Percentiles rank a stretch among this genome's conserved stretches.
Evolutionary conservation across 2,888 invertebrate genomes (phyloP).

Genomic region (Calameuta filiformis): DNA sequence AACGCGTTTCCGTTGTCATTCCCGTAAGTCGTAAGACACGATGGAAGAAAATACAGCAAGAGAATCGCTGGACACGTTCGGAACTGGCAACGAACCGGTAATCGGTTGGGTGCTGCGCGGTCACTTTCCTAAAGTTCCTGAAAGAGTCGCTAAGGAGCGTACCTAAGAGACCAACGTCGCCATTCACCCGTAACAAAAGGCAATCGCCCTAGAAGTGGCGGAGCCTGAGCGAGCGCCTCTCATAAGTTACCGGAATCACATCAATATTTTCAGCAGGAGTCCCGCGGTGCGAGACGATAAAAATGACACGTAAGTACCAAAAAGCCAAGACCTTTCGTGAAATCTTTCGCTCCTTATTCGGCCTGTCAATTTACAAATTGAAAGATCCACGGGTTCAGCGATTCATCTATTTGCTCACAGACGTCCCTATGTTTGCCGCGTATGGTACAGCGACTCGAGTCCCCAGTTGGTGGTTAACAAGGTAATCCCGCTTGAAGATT

Average conservation of each 20-base stretch:
- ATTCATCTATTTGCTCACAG: no score
- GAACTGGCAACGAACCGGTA: constrained; percentile 3
- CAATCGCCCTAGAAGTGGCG: constrained; percentile 53
- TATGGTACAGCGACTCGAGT: no score
- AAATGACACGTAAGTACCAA: no score
- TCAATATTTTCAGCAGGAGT: constrained; percentile 41
- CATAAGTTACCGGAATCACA: constrained; percentile 54
- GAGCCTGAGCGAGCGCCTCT: constrained; percentile 44
- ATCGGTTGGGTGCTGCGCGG: constrained; percentile 33
- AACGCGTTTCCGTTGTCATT: not conserved
- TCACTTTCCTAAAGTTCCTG: constrained; percentile 44
- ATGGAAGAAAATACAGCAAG: no score
- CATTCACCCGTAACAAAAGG: constrained; percentile 58
- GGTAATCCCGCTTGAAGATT: no score
- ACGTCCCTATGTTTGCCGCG: no score
- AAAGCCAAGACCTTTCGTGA: no score
- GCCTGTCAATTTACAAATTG: no score
- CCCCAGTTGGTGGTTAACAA: no score
- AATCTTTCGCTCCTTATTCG: not conserved
- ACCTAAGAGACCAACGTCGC: constrained; percentile 30
- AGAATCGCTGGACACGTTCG: not conserved
- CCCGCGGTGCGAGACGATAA: no score
- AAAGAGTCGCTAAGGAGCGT: constrained; percentile 27
- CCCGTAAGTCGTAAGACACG: no score
- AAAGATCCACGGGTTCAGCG: no score